Percentiles rank a stretch among this genome's conserved stretches.
These are phyloP conservation scores for Corythaixoides concolor DNA, from an alignment of 2,113 vertebrate genomes.

Conservation along the genomic window DNA sequence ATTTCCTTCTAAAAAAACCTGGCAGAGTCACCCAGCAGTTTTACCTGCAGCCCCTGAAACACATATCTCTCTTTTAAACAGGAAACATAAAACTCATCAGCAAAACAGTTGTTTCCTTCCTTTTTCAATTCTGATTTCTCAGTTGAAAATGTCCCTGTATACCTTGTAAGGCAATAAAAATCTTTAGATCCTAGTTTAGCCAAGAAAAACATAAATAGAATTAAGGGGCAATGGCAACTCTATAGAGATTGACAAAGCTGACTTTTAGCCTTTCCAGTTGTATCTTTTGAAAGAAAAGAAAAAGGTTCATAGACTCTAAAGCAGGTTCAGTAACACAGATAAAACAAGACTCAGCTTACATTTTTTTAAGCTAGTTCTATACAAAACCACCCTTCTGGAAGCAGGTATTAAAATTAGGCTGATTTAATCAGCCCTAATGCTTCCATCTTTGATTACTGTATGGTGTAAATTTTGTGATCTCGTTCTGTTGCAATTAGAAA, in stretches of 20 bases:
- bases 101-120: neutral
- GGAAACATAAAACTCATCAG: neutral
- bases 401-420: neutral
- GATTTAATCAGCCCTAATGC: neutral
- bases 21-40: neutral
- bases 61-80: neutral
- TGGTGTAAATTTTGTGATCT: neutral
- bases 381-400: neutral
- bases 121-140: neutral
- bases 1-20: neutral
- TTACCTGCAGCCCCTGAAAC: neutral
- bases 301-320: neutral
- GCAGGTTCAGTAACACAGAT: neutral
- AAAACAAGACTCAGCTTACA: neutral
- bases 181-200: neutral
- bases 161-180: neutral
- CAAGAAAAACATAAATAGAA: too few species aligned
- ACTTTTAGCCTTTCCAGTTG: neutral
- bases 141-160: neutral
- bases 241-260: neutral
- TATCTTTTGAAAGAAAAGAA: neutral
- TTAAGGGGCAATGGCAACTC: neutral
- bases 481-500: neutral
- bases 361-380: neutral
- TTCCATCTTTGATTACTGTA: neutral